Percentiles rank a stretch among this genome's conserved stretches.
These are phyloP conservation scores for Tetranychus piercei DNA, from an alignment of 2,888 invertebrate species.

Conservation along the genomic window DNA sequence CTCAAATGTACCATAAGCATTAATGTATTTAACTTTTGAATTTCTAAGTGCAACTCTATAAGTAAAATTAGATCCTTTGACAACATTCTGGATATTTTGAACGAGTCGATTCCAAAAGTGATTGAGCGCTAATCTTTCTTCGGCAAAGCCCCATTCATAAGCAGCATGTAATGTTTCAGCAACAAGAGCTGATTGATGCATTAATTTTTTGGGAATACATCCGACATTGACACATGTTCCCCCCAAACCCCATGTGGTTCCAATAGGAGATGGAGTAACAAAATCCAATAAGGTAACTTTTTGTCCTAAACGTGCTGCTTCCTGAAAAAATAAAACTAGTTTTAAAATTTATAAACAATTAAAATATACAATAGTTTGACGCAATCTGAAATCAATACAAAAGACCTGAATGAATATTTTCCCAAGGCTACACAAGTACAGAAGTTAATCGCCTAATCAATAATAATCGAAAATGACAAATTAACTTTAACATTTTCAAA, in stretches of 20 bases:
- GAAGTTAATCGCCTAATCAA: too few relatives aligned
- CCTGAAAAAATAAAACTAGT: not conserved
- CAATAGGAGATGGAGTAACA: slow-evolving; percentile 56
- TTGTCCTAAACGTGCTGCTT: slow-evolving; percentile 49
- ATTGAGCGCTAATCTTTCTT: slow-evolving; percentile 26
- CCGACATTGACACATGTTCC: slow-evolving; percentile 96
- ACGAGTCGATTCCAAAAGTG: slow-evolving; percentile 50
- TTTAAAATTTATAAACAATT: too few relatives aligned
- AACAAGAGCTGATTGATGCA: slow-evolving; percentile 76
- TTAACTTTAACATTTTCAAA: too few relatives aligned
- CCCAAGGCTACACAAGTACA: too few relatives aligned
- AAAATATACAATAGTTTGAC: too few relatives aligned
- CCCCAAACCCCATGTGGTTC: slow-evolving; percentile 42
- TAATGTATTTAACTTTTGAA: slow-evolving; percentile 76
- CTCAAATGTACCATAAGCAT: slow-evolving; percentile 56
- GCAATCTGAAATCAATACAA: too few relatives aligned
- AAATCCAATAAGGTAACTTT: slow-evolving; percentile 68
- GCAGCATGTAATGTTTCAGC: slow-evolving; percentile 52
- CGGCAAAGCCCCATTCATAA: slow-evolving; percentile 34
- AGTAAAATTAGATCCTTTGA: slow-evolving; percentile 89
- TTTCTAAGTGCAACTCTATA: slow-evolving; percentile 74
- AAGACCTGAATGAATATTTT: too few relatives aligned
- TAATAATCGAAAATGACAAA: too few relatives aligned
- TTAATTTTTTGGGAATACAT: slow-evolving; percentile 91
- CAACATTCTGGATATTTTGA: slow-evolving; percentile 63